A percentile compares a stretch with the other conserved stretches of the same genome.
Evolutionary conservation across 92 coral and sea anemone genomes (phyloP).

Genomic region (Bergia sp.): DNA sequence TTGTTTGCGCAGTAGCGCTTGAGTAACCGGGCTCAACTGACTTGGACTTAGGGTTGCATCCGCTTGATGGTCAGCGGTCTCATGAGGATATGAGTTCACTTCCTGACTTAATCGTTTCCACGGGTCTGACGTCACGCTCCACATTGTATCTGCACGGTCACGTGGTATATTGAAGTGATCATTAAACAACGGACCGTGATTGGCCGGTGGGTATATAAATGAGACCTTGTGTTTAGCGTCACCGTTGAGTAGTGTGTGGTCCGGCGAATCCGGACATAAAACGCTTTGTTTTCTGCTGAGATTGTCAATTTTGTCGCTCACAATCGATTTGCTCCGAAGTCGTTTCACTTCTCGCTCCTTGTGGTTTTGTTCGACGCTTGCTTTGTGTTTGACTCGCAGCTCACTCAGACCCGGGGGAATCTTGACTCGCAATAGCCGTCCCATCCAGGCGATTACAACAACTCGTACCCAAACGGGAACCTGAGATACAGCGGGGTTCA

Average conservation of each 20-base stretch:
- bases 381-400: slow-evolving; percentile 57
- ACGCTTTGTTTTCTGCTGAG: slow-evolving; percentile 27
- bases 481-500: slow-evolving; percentile 70
- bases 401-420: slow-evolving; percentile 61
- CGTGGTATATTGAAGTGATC: slow-evolving; percentile 11
- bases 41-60: neutral
- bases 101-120: slow-evolving; percentile 46
- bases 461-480: slow-evolving; percentile 76
- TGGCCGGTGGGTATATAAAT: neutral
- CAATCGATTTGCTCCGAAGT: slow-evolving; percentile 19
- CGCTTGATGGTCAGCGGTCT: slow-evolving; percentile 9
- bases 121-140: slow-evolving; percentile 6
- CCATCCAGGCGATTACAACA: slow-evolving; percentile 71
- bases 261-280: neutral
- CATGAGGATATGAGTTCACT: slow-evolving; percentile 30
- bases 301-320: slow-evolving; percentile 36
- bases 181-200: neutral
- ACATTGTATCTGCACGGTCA: slow-evolving; percentile 8
- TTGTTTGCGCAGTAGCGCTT: slow-evolving; percentile 67
- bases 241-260: slow-evolving; percentile 13
- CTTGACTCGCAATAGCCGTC: slow-evolving; percentile 66
- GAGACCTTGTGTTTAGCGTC: slow-evolving; percentile 9
- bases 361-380: slow-evolving; percentile 47
- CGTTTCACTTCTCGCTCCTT: slow-evolving; percentile 22
- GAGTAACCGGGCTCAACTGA: neutral